Evolutionary conservation across 2,113 vertebrate genomes (phyloP).

Genomic region (Xyrauchen texanus): DNA sequence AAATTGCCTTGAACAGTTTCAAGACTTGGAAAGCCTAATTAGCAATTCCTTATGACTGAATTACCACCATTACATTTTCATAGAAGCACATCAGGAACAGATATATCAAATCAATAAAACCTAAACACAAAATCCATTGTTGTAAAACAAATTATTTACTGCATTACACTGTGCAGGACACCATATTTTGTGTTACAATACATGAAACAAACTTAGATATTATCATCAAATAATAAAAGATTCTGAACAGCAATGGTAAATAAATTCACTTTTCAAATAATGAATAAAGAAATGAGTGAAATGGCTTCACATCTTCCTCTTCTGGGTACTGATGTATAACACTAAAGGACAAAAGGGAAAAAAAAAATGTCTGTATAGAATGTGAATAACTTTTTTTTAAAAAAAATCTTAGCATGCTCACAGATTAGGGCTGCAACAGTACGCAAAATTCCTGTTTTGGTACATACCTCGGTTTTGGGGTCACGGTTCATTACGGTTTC

Average conservation of each 20-base stretch:
- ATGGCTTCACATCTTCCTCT: slow-evolving; percentile 90
- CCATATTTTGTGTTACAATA: slow-evolving; percentile 36
- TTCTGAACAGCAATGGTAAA: slow-evolving; percentile 30
- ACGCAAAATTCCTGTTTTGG: too few species aligned
- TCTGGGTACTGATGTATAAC: slow-evolving; percentile 99
- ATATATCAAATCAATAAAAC: neutral
- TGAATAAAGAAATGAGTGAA: slow-evolving; percentile 36
- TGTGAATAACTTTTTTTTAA: too few species aligned
- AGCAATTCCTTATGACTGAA: neutral
- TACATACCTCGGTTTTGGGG: too few species aligned
- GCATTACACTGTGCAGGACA: slow-evolving; percentile 47
- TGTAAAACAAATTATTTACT: slow-evolving; percentile 58
- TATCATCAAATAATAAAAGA: slow-evolving; percentile 15
- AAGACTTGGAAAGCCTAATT: neutral
- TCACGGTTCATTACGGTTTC: too few species aligned
- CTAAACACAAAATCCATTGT: neutral
- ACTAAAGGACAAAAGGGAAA: slow-evolving; percentile 74
- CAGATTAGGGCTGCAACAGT: too few species aligned
- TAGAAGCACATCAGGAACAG: neutral
- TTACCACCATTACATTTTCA: neutral
- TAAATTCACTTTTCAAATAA: slow-evolving; percentile 31
- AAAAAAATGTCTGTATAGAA: too few species aligned
- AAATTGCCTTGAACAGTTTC: neutral
- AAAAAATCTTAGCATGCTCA: too few species aligned
- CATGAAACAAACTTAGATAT: slow-evolving; percentile 56